Evolutionary conservation across 2,113 vertebrate genomes (phyloP), one percentile per base, ranked within the genome.

Genomic region (Rallus limicola): DNA sequence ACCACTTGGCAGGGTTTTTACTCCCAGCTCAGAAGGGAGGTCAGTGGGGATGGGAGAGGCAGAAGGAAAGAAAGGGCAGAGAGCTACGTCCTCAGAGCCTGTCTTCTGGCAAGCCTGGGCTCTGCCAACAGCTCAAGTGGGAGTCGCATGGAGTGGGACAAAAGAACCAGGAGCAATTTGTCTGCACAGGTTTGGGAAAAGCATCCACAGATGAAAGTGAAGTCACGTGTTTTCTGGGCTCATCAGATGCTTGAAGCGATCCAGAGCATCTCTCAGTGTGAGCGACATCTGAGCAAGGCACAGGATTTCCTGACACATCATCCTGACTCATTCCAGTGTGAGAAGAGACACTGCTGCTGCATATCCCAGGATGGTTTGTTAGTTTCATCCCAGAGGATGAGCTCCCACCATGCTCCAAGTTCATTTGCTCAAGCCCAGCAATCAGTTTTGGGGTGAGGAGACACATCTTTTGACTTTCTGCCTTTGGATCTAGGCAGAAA

Each of bases 81-180:
- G 44, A 75, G 80, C 95, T 85, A 93, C 16, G 2, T 82, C 65
- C 92, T 86, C 53, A 64, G 50, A 93, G 77, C 31, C 72, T 91
- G 91, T 87, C 82, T 92, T n/a, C 55, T 1, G 3, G 89, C 90
- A 84, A 94, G 71, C 46, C 68, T 70, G 56, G 28, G 78, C 40
- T 67, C 19, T 92, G 89, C 84, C 86, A 95, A 80, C 81, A 89
- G 83, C 74, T 96, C 81, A 86, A 82, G 50, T 68, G 59, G 83
- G 74, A 82, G 50, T 93, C 86, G 9, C 33, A 18, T 86, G 70
- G 62, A 95, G 83, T 23, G 28, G 74, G 80, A 93, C 77, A 69
- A 75, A 93, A 78, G 60, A 94, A 86, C 13, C 12, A 7, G 19
- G 88, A 94, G 74, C 58, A 75, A 59, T 81, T 95, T 5, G 7